phyloP scores from a whole-genome alignment of 2,797 vertebrate species.

The Pangasius djambal region DNA sequence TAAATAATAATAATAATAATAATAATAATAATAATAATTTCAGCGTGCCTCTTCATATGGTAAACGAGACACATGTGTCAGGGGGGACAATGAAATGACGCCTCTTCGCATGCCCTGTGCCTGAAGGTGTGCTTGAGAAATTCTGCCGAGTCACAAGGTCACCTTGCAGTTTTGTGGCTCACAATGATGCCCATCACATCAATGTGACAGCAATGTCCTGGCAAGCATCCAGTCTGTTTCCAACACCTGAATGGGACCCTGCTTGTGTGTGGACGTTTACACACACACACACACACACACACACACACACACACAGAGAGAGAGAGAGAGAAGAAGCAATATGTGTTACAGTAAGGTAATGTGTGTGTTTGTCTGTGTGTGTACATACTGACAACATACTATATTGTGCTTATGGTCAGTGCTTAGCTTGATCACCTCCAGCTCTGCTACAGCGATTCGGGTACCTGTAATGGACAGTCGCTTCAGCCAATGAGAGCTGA shows the following conservation, averaged over 20 bases:
- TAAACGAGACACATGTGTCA: neutral
- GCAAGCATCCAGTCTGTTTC: constrained; percentile 45
- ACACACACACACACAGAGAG: neutral
- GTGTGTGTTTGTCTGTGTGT: neutral
- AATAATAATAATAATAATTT: neutral
- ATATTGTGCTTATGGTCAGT: constrained; percentile 4
- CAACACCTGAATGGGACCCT: constrained; percentile 43
- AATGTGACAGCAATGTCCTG: constrained; percentile 49
- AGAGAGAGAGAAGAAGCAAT: constrained; percentile 5
- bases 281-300: neutral
- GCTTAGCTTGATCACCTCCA: constrained; percentile 39
- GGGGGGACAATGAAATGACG: neutral
- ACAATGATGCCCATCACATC: constrained; percentile 48
- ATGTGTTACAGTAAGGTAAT: too few species aligned
- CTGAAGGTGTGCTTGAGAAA: constrained; percentile 9
- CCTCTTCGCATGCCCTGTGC: constrained; percentile 4
- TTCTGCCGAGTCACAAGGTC: constrained; percentile 48
- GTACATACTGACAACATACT: neutral
- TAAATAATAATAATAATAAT: too few species aligned
- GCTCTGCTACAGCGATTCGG: constrained; percentile 38
- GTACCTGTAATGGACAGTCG: constrained; percentile 28
- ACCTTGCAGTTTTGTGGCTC: constrained; percentile 56
- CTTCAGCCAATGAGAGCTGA: constrained; percentile 42
- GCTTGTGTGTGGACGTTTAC: constrained; percentile 22
- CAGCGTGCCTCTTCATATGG: too few species aligned